A percentile compares a stretch with the other conserved stretches of the same genome.
phyloP scores from a whole-genome alignment of 1,140 invertebrate species.

The Gryon sp. region DNA sequence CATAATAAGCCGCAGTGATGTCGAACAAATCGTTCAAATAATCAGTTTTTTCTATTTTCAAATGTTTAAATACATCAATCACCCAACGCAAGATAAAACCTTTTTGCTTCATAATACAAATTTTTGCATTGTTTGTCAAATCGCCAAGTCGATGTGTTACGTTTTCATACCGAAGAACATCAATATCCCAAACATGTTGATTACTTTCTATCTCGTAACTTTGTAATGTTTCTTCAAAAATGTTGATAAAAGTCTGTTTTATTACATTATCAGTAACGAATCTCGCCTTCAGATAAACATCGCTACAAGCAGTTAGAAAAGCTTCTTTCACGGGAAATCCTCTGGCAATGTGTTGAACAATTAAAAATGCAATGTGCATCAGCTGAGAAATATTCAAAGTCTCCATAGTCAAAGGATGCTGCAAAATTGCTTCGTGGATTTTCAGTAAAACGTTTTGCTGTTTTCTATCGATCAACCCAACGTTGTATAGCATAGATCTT shows the following conservation, averaged over 20 bases:
- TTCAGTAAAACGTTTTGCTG: conserved; percentile 78
- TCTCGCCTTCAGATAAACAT: conserved; percentile 85
- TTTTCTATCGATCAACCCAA: conserved; percentile 77
- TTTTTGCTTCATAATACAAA: conserved; percentile 72
- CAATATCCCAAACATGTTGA: conserved; percentile 17
- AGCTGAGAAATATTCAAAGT: conserved; percentile 82
- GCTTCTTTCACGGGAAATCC: conserved; percentile 81
- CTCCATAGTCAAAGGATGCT: conserved; percentile 78
- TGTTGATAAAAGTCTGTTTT: conserved; percentile 61
- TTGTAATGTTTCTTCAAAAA: conserved; percentile 65
- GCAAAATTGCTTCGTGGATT: conserved; percentile 79
- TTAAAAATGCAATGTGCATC: conserved; percentile 83
- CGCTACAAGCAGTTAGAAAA: conserved; percentile 81
- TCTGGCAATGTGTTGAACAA: conserved; percentile 82
- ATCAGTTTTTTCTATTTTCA: not conserved
- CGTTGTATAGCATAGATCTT: conserved; percentile 79
- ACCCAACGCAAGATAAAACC: conserved; percentile 67
- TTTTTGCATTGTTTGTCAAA: conserved; percentile 68
- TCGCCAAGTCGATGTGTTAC: conserved; percentile 65
- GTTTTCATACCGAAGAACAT: conserved; percentile 47
- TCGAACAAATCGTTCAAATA: conserved; percentile 68
- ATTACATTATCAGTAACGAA: conserved; percentile 70
- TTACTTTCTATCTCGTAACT: not conserved
- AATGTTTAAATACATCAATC: not conserved
- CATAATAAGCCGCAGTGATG: not conserved